phyloP scores from a whole-genome alignment of 2,113 vertebrate species.

The Lagenorhynchus albirostris region DNA sequence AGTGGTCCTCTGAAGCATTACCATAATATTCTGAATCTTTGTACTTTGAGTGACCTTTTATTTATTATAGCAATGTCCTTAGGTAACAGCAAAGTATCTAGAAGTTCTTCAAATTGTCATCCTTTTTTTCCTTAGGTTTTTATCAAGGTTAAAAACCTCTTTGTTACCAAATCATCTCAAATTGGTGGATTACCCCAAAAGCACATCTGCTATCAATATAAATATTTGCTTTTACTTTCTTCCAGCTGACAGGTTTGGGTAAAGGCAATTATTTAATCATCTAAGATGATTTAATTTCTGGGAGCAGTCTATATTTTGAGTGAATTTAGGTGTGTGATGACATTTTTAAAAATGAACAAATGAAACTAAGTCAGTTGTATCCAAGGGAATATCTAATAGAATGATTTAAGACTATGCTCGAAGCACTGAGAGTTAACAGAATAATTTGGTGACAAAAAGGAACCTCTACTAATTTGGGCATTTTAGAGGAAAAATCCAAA shows the following conservation, averaged over 20 bases:
- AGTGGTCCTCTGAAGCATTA: not conserved
- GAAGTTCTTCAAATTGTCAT: not conserved
- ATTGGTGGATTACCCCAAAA: not conserved
- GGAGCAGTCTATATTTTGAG: not conserved
- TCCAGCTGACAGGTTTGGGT: not conserved
- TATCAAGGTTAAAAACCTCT: not conserved
- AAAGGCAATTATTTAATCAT: not conserved
- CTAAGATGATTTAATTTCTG: slow-evolving; percentile 6
- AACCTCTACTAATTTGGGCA: not conserved
- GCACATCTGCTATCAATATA: not conserved
- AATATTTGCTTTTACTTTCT: slow-evolving; percentile 1
- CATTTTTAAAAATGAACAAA: not conserved
- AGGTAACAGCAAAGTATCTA: not conserved
- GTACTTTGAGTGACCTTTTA: not conserved
- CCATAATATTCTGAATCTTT: not conserved
- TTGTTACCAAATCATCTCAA: not conserved
- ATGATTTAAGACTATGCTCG: not conserved
- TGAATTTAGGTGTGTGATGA: not conserved
- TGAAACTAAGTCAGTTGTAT: not conserved
- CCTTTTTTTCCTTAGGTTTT: not conserved
- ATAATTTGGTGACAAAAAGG: not conserved
- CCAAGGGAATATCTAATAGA: slow-evolving; percentile 2
- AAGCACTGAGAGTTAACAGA: not conserved
- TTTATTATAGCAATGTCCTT: not conserved
- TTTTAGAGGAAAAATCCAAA: not conserved